Evolutionary conservation across 2,113 vertebrate species (phyloP), one percentile per base, ranked within the genome.

Genomic region (Stegastes partitus): DNA sequence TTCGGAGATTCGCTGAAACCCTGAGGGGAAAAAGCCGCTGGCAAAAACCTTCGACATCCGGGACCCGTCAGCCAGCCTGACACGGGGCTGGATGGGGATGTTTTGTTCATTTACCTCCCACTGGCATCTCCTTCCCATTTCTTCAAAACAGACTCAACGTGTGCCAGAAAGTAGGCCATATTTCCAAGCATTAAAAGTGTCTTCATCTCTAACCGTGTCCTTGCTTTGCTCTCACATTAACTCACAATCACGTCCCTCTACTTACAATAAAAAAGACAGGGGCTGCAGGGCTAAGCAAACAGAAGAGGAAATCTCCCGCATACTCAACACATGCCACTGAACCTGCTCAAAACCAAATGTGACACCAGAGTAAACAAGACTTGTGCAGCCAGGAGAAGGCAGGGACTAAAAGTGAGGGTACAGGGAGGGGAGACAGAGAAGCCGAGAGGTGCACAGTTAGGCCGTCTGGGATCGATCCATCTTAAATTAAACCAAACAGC

Each of bases 241-340:
- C 14, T 14, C 12, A 42, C 7, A 42, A 42, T 42, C 39, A 26
- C 61, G 12, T 65, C 19, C 31, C 10, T 65, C 58, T 39, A 57
- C 31, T 39, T 49, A 55, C 28, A 6, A 69, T 59, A 26, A 75
- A n/a, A 34, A 63, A 55, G 80, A 82, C 69, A 62, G 63, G 49
- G 83, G 74, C 77, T 45, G 70, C 19, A 39, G 74, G 83, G 89
- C 88, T 91, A 88, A 84, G 89, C 75, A 83, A 90, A 91, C 45
- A 87, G 39, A 82, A 68, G 65, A 21, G 2, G 37, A 81, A 79
- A 68, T 80, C 45, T 82, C 54, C 73, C 10, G 58, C 82, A 86
- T 76, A 65, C 65, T 85, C 75, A 76, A 87, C 75, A 62, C 77
- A 77, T 68, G 79, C 81, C 53, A 39, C 63, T 59, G 74, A 91